A percentile compares a stretch with the other conserved stretches of the same genome.
Conservation (phyloP, 2,888 invertebrate genomes). For the Choristoneura rosaceana region DNA sequence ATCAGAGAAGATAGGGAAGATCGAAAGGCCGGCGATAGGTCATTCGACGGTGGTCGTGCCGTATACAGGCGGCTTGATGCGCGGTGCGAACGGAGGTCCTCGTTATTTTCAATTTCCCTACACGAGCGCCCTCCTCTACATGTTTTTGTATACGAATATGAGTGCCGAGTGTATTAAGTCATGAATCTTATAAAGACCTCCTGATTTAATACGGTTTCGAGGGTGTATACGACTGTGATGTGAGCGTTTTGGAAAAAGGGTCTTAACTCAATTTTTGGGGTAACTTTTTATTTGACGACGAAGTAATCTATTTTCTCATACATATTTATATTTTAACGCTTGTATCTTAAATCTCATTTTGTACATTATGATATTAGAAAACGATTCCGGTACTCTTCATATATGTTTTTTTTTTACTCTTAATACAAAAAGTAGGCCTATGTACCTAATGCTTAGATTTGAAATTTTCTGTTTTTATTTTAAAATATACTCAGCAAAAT, state of each 20-base stretch:
- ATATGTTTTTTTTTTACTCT: too few species aligned
- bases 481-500: constrained; percentile 17
- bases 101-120: constrained; percentile 86
- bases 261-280: constrained; percentile 34
- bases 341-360: background rate
- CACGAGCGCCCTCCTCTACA: constrained; percentile 78
- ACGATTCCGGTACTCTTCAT: background rate
- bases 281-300: constrained; percentile 23
- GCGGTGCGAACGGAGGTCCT: constrained; percentile 80
- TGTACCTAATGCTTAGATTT: too few species aligned
- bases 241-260: constrained; percentile 36
- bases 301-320: background rate
- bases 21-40: constrained; percentile 66
- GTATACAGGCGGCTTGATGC: constrained; percentile 76
- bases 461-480: background rate
- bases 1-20: constrained; percentile 69
- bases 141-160: constrained; percentile 75
- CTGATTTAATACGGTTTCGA: constrained; percentile 66
- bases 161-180: constrained; percentile 78
- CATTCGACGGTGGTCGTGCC: constrained; percentile 69
- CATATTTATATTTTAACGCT: constrained; percentile 8
- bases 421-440: too few species aligned
- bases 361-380: background rate
- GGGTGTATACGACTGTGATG: constrained; percentile 45
- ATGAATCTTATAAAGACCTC: constrained; percentile 81